Percentiles rank a stretch among this genome's conserved stretches.
Conservation (phyloP, 2,888 invertebrate species). For the Nemapogon koenigi region DNA sequence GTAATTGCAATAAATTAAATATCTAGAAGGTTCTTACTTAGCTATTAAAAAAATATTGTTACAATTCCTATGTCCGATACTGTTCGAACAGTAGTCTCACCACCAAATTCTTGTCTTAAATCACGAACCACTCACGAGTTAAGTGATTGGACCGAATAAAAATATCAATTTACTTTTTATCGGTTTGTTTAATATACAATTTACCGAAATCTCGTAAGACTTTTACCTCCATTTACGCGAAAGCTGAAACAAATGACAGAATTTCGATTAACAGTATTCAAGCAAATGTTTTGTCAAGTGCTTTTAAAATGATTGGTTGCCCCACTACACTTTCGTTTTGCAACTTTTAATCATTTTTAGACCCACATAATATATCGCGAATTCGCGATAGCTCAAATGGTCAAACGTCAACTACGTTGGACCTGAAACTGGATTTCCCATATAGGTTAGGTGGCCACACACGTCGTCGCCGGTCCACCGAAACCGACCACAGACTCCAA, state of each 20-base stretch:
- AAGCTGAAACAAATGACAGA: conserved; percentile 25
- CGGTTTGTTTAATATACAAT: conserved; percentile 40
- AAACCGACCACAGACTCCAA: too few species aligned
- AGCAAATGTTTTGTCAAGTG: conserved; percentile 15
- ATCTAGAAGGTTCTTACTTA: too few species aligned
- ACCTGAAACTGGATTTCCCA: too few species aligned
- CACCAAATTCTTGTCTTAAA: conserved; percentile 2
- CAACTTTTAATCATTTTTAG: conserved; percentile 18
- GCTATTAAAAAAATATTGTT: too few species aligned
- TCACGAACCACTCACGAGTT: conserved; percentile 50
- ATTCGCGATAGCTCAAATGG: too few species aligned
- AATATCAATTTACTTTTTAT: conserved; percentile 36
- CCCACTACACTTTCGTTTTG: conserved; percentile 17
- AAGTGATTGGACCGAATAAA: conserved; percentile 37
- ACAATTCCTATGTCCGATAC: background rate
- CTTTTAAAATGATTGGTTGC: conserved; percentile 25
- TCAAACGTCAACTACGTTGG: too few species aligned
- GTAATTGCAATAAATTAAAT: too few species aligned
- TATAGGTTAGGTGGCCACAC: too few species aligned
- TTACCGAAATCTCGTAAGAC: conserved; percentile 36
- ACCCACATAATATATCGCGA: too few species aligned
- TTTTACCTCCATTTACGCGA: conserved; percentile 44
- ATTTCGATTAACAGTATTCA: conserved; percentile 16
- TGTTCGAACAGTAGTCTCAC: conserved; percentile 3
- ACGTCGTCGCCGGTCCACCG: too few species aligned